Conservation (phyloP, 2,797 vertebrate genomes). For the Karalla daura region DNA sequence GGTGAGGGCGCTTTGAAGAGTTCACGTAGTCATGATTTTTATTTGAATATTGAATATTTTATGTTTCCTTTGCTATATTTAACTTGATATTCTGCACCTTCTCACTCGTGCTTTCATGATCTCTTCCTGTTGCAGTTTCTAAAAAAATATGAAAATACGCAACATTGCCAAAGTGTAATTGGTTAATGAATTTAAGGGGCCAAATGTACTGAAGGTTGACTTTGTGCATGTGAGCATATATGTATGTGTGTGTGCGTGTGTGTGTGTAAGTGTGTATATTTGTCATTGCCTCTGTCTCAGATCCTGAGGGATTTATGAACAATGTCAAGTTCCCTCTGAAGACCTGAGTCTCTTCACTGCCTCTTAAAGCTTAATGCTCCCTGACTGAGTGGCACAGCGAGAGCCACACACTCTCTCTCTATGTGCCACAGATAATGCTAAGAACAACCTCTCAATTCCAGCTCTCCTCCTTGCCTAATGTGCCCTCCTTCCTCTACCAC, state of each 20-base stretch:
- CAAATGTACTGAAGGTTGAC: conserved; percentile 29
- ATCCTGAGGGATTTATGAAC: conserved; percentile 79
- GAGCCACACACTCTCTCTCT: conserved; percentile 72
- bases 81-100: neutral
- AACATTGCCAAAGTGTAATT: conserved; percentile 19
- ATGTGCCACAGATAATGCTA: conserved; percentile 79
- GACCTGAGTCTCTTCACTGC: conserved; percentile 83
- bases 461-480: conserved; percentile 72
- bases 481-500: conserved; percentile 61
- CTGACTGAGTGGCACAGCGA: conserved; percentile 81
- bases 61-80: neutral
- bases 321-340: conserved; percentile 82
- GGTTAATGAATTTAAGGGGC: conserved; percentile 38
- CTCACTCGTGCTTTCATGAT: neutral
- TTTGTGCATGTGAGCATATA: conserved; percentile 13
- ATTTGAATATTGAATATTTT: neutral
- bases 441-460: conserved; percentile 83
- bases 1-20: neutral
- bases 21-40: neutral
- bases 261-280: conserved; percentile 8
- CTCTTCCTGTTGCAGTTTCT: neutral
- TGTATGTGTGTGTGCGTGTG: conserved; percentile 18
- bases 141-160: conserved; percentile 11
- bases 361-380: conserved; percentile 82
- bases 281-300: conserved; percentile 58